Percentiles rank a stretch among this genome's conserved stretches.
Conservation (phyloP, 1,140 invertebrate genomes). For the Psix sp. region DNA sequence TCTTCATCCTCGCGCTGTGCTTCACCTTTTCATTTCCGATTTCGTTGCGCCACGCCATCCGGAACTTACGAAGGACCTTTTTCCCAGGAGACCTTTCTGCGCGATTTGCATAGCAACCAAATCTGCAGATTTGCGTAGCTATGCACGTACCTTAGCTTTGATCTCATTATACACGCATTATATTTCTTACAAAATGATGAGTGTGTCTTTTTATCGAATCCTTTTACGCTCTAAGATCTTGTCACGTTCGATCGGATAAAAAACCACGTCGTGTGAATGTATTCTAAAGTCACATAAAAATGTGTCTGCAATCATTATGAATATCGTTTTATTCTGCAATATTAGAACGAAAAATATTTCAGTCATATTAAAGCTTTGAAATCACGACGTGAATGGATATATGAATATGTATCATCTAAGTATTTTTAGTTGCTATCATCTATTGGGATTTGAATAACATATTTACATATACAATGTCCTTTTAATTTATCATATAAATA, state of each 20-base stretch:
- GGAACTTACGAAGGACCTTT: conserved; percentile 29
- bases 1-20: conserved; percentile 36
- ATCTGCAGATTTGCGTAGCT: conserved; percentile 41
- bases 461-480: too few relatives aligned
- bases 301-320: too few relatives aligned
- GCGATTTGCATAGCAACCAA: conserved; percentile 53
- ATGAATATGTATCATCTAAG: too few relatives aligned
- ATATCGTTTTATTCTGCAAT: too few relatives aligned
- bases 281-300: too few relatives aligned
- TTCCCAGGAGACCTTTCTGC: conserved; percentile 25
- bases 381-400: too few relatives aligned
- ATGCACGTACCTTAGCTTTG: conserved; percentile 32
- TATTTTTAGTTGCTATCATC: too few relatives aligned
- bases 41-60: conserved; percentile 1
- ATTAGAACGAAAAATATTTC: too few relatives aligned
- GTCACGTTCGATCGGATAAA: conserved; percentile 42
- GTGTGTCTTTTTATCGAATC: conserved; percentile 26
- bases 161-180: conserved; percentile 38
- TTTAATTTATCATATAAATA: too few relatives aligned
- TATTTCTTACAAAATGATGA: conserved; percentile 40
- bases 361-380: too few relatives aligned
- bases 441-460: too few relatives aligned
- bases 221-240: conserved; percentile 17
- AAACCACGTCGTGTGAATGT: too few relatives aligned
- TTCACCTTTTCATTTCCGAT: conserved; percentile 36